Percentiles rank a stretch among this genome's conserved stretches.
These are phyloP conservation scores for Orchesellides sinensis DNA, from an alignment of 2,888 invertebrate genomes.

Conservation along the genomic window DNA sequence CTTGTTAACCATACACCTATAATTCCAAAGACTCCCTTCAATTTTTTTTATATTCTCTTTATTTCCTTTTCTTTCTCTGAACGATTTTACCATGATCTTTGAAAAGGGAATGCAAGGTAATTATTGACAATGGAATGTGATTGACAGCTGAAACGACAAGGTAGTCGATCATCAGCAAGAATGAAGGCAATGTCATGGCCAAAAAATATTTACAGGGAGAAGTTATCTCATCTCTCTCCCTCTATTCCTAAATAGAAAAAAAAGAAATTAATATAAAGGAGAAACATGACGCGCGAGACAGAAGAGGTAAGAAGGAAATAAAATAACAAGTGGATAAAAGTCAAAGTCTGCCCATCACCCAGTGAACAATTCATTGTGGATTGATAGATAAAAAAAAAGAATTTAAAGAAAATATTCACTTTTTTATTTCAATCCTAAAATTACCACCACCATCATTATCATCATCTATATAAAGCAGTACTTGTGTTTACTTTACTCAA, in stretches of 20 bases:
- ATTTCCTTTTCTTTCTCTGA: conserved; percentile 16
- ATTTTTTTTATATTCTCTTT: too few relatives aligned
- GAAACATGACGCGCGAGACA: conserved; percentile 17
- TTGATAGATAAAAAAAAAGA: not conserved
- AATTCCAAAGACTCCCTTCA: too few relatives aligned
- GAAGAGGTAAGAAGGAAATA: not conserved
- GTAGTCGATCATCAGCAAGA: conserved; percentile 37
- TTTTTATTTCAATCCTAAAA: not conserved
- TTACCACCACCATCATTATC: too few relatives aligned
- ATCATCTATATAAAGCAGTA: not conserved
- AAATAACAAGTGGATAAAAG: not conserved
- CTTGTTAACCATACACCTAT: conserved; percentile 59
- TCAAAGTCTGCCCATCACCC: conserved; percentile 22
- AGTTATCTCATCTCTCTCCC: too few relatives aligned
- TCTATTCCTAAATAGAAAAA: too few relatives aligned
- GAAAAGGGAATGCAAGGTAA: conserved; percentile 54
- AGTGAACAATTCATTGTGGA: conserved; percentile 15
- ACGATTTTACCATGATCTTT: conserved; percentile 60
- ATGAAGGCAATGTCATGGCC: conserved; percentile 22
- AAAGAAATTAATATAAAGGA: conserved; percentile 1
- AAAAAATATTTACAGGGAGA: conserved; percentile 17
- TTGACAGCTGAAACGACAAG: conserved; percentile 66
- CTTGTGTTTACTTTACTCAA: not conserved
- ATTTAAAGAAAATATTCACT: not conserved
- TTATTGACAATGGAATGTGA: conserved; percentile 68